Evolutionary conservation across 2,888 invertebrate species (phyloP).

Genomic region (Scaptomyza cyrtandrae): DNA sequence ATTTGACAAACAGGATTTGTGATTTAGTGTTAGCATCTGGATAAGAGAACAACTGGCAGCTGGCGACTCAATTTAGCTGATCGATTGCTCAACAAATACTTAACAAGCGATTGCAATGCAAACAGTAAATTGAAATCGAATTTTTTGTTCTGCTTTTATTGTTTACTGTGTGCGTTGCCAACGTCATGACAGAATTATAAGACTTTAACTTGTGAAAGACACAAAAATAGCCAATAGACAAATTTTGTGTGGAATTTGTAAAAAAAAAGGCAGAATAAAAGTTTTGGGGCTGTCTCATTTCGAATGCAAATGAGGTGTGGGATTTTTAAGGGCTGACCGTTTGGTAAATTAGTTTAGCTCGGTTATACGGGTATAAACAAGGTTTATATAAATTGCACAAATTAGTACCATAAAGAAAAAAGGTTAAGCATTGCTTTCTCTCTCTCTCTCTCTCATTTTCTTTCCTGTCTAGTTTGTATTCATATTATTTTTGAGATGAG

Average conservation of each 20-base stretch:
- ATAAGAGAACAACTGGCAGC: slow-evolving; percentile 11
- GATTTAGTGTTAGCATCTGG: slow-evolving; percentile 25
- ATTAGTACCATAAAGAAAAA: slow-evolving; percentile 50
- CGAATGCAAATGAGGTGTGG: slow-evolving; percentile 71
- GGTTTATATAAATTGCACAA: slow-evolving; percentile 57
- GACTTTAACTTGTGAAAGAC: slow-evolving; percentile 23
- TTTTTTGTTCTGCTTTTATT: neutral
- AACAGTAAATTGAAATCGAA: slow-evolving; percentile 36
- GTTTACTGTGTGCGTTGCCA: slow-evolving; percentile 31
- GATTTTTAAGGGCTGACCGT: slow-evolving; percentile 11
- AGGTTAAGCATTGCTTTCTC: neutral
- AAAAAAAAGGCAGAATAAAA: slow-evolving; percentile 59
- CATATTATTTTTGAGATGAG: slow-evolving; percentile 34
- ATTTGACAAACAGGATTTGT: slow-evolving; percentile 34
- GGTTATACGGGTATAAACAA: slow-evolving; percentile 42
- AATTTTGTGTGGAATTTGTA: slow-evolving; percentile 56
- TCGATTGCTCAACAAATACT: slow-evolving; percentile 57
- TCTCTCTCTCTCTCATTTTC: neutral
- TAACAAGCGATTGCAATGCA: slow-evolving; percentile 8
- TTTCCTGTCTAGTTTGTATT: slow-evolving; percentile 43
- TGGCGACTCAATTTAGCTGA: slow-evolving; percentile 54
- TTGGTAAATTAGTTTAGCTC: slow-evolving; percentile 68
- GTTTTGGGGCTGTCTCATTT: slow-evolving; percentile 57
- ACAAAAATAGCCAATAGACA: slow-evolving; percentile 24
- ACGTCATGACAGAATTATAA: slow-evolving; percentile 37